Evolutionary conservation across 2,113 vertebrate genomes (phyloP), one percentile per base, ranked within the genome.

Genomic region (Caranx ignobilis): DNA sequence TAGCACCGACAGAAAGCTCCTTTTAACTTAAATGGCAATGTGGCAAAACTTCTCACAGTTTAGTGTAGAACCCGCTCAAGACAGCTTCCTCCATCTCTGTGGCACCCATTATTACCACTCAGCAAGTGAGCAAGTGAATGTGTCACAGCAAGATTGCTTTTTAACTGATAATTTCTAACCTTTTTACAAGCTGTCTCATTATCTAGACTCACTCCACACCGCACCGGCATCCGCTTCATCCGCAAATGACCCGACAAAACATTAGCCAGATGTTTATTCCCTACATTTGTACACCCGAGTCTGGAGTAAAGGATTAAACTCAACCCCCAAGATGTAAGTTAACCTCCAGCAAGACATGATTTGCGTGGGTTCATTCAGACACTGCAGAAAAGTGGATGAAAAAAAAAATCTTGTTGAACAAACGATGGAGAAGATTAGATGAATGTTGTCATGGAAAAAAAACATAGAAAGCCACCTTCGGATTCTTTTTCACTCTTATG

Each of bases 201-300:
- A 92, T 83, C 79, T 81, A 67, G 62, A 50, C 63, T 88, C 84
- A 48, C 72, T 71, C n/a, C n/a, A 12, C 59, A 57, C 71, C 59
- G 74, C 75, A 57, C 26, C n/a, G n/a, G 68, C 75, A 65, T 32
- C 1, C 8, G 34, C 79, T 70, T 74, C 76, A 71, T 89, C 79
- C 71, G 83, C 81, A 90, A 87, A 89, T 79, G 83, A 86, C 83
- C 71, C 31, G 6, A 60, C 63, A 63, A 74, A 87, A 88, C 89
- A 90, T 89, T 83, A 88, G 79, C 84, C 87, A 91, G 89, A 89
- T 91, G 89, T 88, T 90, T 86, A 45, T 50, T 73, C 32, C 13
- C 43, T 2, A 37, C 54, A 79, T 71, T 79, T 68, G 67, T 68
- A 78, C 81, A 82, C 48, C 2, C 39, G 57, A 71, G 68, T 64